Base-by-base conservation (phyloP, 1,140 invertebrate genomes). In the Trichonephila inaurata region DNA sequence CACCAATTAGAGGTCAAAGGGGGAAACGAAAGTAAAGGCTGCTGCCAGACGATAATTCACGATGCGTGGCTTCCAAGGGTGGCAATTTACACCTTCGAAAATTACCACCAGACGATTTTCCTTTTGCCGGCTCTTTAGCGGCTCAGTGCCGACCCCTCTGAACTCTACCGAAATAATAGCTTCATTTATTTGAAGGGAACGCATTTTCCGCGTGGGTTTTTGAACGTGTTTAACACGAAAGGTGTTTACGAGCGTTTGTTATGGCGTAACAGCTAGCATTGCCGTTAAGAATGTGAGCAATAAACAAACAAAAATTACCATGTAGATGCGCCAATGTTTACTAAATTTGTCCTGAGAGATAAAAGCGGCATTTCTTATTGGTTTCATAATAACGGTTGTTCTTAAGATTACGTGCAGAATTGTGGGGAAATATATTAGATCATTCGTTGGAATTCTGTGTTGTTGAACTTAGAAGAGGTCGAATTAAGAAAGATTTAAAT, bases 61-160 rank as follows among this genome's bases (percentile, higher is more conserved):
- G 58, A 86, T 86, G n/a, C 77, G 21, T 28, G 77, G 77, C 77
- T 81, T 33, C 19, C 18, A 58, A 24, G 28, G 21, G 24, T 33
- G 88, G 64, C 88, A 89, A 89, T 89, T 89, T 89, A 89, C 88
- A 89, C 88, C 88, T 89, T n/a, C 88, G 88, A 89, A 89, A 89
- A 89, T 89, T 89, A 58, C 88, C 88, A 44, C 44, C 83, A 58
- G n/a, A n/a, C 58, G 72, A 61, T 72, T 69, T 51, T 62, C 66
- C 40, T 89, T 89, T 89, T 77, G 88, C 64, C 88, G 88, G 66
- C 64, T 89, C 40, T 58, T 89, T 89, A 89, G 66, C 88, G 61
- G 18, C 21, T 24, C 66, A 69, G n/a, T 14, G n/a, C n/a, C n/a
- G 14, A n/a, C 66, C 66, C n/a, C 7, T 24, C 66, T 69, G 66